A percentile compares a stretch with the other conserved stretches of the same genome.
These are phyloP conservation scores for Macrotis lagotis DNA, from an alignment of 2,113 vertebrate species.

Conservation along the genomic window DNA sequence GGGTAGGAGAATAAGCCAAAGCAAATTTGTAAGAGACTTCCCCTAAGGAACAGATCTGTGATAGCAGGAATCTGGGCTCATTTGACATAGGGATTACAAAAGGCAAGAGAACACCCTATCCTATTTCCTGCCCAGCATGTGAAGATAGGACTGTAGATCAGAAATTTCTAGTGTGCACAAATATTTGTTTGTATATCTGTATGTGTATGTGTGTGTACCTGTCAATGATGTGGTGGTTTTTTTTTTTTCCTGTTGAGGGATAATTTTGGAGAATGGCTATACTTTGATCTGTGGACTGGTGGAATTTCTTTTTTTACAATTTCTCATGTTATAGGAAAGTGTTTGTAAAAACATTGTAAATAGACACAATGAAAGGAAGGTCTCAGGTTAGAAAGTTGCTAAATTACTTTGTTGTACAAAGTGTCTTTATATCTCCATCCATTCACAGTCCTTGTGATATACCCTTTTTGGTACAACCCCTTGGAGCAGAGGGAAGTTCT, in stretches of 20 bases:
- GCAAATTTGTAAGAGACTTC: background rate
- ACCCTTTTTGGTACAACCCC: background rate
- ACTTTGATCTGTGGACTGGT: background rate
- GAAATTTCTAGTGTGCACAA: background rate
- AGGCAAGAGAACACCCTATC: background rate
- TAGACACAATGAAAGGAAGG: background rate
- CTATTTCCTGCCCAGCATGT: background rate
- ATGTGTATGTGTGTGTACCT: too few species aligned
- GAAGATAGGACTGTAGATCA: background rate
- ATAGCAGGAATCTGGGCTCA: background rate
- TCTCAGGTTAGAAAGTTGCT: background rate
- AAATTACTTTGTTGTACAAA: background rate
- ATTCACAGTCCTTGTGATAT: fast-evolving
- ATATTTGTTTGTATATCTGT: background rate
- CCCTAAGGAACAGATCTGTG: background rate
- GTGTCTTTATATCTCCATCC: background rate
- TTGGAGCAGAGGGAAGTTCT: background rate
- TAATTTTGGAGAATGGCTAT: background rate
- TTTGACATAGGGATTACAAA: background rate
- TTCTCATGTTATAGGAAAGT: background rate
- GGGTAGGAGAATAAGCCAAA: background rate
- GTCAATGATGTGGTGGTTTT: background rate
- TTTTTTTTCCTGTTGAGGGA: background rate
- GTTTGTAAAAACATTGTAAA: background rate
- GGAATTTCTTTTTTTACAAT: slow-evolving; percentile 1